Evolutionary conservation across 2,797 vertebrate species (phyloP).

Genomic region (Discoglossus pictus): DNA sequence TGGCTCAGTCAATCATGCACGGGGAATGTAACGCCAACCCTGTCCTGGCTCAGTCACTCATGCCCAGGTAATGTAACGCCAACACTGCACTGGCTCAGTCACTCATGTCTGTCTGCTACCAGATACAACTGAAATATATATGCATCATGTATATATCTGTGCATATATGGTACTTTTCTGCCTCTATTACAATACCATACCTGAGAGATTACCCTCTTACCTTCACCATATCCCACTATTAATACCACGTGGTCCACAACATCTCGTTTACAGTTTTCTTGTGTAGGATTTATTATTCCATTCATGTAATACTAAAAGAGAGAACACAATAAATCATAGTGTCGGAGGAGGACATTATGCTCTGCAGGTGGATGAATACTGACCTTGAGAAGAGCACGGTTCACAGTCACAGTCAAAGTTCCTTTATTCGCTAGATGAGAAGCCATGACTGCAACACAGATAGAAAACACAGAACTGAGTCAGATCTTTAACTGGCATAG

Average conservation of each 20-base stretch:
- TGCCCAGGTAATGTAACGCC: no score
- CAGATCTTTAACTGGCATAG: no score
- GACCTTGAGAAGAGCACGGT: conserved; percentile 8
- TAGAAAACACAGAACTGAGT: no score
- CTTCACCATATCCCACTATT: conserved; percentile 26
- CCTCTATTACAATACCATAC: no score
- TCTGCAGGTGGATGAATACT: neutral
- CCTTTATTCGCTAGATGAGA: conserved; percentile 16
- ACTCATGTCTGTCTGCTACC: no score
- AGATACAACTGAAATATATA: no score
- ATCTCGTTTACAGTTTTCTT: neutral
- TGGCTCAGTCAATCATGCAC: no score
- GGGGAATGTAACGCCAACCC: no score
- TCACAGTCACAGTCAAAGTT: conserved; percentile 22
- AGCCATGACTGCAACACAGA: conserved; percentile 13
- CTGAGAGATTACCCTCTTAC: conserved; percentile 20
- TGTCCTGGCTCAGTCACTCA: no score
- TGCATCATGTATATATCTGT: no score
- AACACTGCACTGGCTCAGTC: no score
- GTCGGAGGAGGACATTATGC: neutral
- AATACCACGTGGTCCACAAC: conserved; percentile 19
- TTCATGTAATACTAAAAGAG: conserved; percentile 19
- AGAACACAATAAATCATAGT: neutral
- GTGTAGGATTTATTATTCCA: conserved; percentile 17
- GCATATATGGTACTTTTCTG: no score